Conservation (phyloP, 2,888 invertebrate species). For the Synergus gifuensis region DNA sequence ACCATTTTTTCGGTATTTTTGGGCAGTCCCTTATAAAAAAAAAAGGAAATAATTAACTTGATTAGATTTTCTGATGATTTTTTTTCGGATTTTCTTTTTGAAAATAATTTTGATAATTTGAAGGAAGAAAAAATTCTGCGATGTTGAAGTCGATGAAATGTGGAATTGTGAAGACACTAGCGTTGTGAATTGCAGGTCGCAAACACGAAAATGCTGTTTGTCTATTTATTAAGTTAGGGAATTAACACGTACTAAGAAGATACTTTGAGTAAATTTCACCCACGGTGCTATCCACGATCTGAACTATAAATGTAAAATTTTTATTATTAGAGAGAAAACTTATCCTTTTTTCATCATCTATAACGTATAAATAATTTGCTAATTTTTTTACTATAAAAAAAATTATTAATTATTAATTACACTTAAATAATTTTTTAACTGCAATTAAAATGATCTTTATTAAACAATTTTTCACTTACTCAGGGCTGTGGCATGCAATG, state of each 20-base stretch:
- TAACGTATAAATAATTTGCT: not conserved
- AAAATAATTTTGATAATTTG: not conserved
- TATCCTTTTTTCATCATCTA: not conserved
- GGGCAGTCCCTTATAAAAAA: no score
- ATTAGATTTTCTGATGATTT: not conserved
- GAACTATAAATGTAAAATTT: slow-evolving; percentile 67
- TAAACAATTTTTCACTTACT: slow-evolving; percentile 64
- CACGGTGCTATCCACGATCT: slow-evolving; percentile 62
- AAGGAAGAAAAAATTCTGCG: slow-evolving; percentile 19
- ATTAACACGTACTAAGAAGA: slow-evolving; percentile 50
- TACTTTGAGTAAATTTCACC: slow-evolving; percentile 60
- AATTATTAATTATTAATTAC: not conserved
- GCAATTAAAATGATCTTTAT: slow-evolving; percentile 1
- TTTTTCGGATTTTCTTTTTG: not conserved
- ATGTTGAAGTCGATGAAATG: slow-evolving; percentile 13
- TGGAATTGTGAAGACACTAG: slow-evolving; percentile 3
- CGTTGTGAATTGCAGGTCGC: slow-evolving; percentile 15
- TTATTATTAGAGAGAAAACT: slow-evolving; percentile 1
- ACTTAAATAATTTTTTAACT: not conserved
- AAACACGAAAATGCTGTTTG: slow-evolving; percentile 39
- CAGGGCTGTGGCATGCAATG: slow-evolving; percentile 68
- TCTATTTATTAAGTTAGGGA: slow-evolving; percentile 35
- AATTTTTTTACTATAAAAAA: not conserved
- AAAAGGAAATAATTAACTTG: not conserved
- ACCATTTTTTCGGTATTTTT: no score